These are phyloP conservation scores for Taenioides sp. DNA, from an alignment of 2,797 vertebrate genomes.

Conservation along the genomic window DNA sequence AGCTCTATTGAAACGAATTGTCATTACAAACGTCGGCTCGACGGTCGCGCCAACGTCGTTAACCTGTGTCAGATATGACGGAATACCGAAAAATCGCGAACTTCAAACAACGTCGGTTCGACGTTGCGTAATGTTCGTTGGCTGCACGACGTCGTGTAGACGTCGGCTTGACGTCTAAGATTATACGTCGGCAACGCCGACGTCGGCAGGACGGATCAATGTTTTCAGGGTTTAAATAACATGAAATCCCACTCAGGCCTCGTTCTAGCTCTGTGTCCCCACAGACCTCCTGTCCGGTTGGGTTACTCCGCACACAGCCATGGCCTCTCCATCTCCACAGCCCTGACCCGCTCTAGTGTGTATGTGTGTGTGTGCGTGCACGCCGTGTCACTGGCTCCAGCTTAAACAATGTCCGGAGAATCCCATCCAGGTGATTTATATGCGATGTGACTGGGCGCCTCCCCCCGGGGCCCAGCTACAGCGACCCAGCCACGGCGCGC, in stretches of 20 bases:
- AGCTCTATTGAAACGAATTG: too few species aligned
- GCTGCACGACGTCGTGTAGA: too few species aligned
- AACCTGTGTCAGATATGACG: too few species aligned
- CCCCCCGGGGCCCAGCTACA: slow-evolving; percentile 38
- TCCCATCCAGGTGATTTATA: slow-evolving; percentile 67
- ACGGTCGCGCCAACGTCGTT: too few species aligned
- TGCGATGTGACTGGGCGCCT: slow-evolving; percentile 51
- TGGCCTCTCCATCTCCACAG: slow-evolving; percentile 23
- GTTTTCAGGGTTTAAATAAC: too few species aligned
- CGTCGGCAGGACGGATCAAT: too few species aligned
- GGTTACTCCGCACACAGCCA: slow-evolving; percentile 37
- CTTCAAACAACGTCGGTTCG: too few species aligned
- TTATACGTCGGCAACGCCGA: too few species aligned
- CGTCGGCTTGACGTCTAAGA: too few species aligned
- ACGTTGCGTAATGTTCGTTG: too few species aligned
- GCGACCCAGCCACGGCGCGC: slow-evolving; percentile 48
- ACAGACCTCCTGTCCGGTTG: slow-evolving; percentile 46
- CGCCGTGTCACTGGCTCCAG: slow-evolving; percentile 33
- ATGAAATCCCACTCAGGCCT: slow-evolving; percentile 54
- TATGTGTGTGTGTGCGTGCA: slow-evolving; percentile 15
- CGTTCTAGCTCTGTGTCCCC: slow-evolving; percentile 35
- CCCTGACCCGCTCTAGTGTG: slow-evolving; percentile 16
- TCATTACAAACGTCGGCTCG: too few species aligned
- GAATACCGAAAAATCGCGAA: too few species aligned
- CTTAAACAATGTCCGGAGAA: slow-evolving; percentile 51